Base-by-base conservation (phyloP, 2,888 invertebrate species). In the Teleogryllus oceanicus region DNA sequence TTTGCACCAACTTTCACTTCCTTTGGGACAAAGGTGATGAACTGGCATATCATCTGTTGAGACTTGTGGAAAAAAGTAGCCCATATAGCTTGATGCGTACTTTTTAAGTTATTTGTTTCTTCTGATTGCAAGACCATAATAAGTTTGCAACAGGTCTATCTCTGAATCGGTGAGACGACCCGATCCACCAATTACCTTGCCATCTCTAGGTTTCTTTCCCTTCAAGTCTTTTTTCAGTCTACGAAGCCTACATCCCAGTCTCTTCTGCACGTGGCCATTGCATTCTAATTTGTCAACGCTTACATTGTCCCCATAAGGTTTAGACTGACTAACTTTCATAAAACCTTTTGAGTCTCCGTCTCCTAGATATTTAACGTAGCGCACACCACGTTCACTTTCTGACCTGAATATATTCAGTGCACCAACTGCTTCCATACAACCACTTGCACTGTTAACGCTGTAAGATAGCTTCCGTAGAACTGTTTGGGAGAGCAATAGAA, bases 101-200 rank as follows among this genome's bases (percentile, higher is more conserved):
- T 80, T 75, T 79, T 78, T 18, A 81, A 62, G n/a, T 76, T 51
- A 10, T 16, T 77, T 2, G 76, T 82, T 80, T 1, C 77, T 74
- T 51, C 82, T 78, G 20, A 83, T 83, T 11, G 82, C 82, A 20
- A 37, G 79, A 0, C 82, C 82, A 81, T 82, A 82, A 50, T 81
- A 82, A 13, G 18, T 78, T 51, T 80, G 80, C 11, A 82, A 50
- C 18, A 20, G n/a, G 50, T 80, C 80, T n/a, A 78, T 80, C 76
- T 80, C 79, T 11, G 20, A 24, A 77, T 79, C 79, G 21, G 78
- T 80, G 4, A 81, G 75, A 13, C 78, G 50, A 51, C 74, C 76
- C 37, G 13, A 75, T 20, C 80, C 81, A 37, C 37, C 21, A 20
- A 81, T 51, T 11, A n/a, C 16, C 78, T 81, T 81, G 20, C 80